Evolutionary conservation across 2,888 invertebrate genomes (phyloP), one percentile per base, ranked within the genome.

Genomic region (Monopis laevigella): DNA sequence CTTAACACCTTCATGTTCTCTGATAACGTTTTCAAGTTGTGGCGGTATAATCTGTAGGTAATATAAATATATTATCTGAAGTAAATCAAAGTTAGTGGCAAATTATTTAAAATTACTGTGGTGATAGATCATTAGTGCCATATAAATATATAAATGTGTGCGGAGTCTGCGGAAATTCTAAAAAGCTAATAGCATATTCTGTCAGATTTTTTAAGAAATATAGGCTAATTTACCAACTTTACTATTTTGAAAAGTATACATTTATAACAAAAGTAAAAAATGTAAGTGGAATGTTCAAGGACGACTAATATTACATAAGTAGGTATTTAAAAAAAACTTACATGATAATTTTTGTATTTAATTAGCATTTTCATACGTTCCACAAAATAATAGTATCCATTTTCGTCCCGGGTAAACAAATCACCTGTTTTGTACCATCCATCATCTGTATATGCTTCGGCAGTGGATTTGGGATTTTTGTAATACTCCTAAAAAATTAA

Each of bases 381-480:
- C 0, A 72, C 66, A 38, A 61, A 77, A 51, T 43, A 75, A 40
- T 58, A 74, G 41, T 61, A 55, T 2, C 59, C 41, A 0, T 62
- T 41, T 8, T 60, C 59, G 32, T 77, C 75, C 17, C 56, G 53
- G 44, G 66, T 69, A 12, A 77, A 42, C 1, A 77, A 46, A 41
- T 77, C 77, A 0, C 77, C 77, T 0, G 71, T 62, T 41, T 64
- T 72, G 48, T 51, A 62, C 59, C 60, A 77, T 2, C 77, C 74
- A 41, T 73, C 77, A 7, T 59, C 52, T 11, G 73, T 51, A 40
- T 70, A 60, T 0, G 54, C 62, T 1, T 52, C 52, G 1, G 58
- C 59, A 0, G 74, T 74, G 42, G 62, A 64, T 40, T 64, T 59
- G 0, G 68, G 68, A 19, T 67, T 58, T 5, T 65, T 42, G 30